These are phyloP conservation scores for Lipotes vexillifer DNA, from an alignment of 2,113 vertebrate genomes.

Conservation along the genomic window DNA sequence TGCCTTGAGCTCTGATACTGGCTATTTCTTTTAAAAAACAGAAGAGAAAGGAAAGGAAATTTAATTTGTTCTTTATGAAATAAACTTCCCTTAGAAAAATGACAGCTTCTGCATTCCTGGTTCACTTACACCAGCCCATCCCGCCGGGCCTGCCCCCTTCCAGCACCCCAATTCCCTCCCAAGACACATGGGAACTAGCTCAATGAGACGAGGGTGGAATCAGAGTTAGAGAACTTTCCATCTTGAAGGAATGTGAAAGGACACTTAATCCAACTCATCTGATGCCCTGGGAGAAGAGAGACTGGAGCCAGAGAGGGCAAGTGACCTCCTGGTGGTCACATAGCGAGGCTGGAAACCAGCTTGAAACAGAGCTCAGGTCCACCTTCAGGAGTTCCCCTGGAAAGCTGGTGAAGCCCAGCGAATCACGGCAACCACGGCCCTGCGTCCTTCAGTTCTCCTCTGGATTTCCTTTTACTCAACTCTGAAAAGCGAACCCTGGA, in stretches of 20 bases:
- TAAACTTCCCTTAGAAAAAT: not conserved
- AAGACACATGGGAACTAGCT: not conserved
- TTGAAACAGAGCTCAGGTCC: not conserved
- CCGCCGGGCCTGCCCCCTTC: not conserved
- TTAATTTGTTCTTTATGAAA: not conserved
- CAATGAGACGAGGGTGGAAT: not conserved
- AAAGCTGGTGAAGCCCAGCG: not conserved
- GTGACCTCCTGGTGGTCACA: not conserved
- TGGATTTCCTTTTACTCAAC: not conserved
- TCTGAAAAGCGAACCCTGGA: not conserved
- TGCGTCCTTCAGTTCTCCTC: not conserved
- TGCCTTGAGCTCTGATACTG: not conserved
- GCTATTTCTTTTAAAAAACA: not conserved
- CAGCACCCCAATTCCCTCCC: not conserved
- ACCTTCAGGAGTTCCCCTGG: not conserved
- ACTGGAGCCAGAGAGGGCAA: not conserved
- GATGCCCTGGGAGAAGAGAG: not conserved
- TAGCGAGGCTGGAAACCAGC: not conserved
- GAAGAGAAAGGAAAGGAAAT: not conserved
- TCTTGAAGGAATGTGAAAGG: not conserved
- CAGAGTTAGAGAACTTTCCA: not conserved
- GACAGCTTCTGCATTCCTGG: not conserved
- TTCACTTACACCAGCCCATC: not conserved
- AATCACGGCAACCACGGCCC: not conserved
- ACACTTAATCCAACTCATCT: not conserved